A percentile compares a stretch with the other conserved stretches of the same genome.
These are phyloP conservation scores for Herpetotheres cachinnans DNA, from an alignment of 2,113 vertebrate species.

Conservation along the genomic window DNA sequence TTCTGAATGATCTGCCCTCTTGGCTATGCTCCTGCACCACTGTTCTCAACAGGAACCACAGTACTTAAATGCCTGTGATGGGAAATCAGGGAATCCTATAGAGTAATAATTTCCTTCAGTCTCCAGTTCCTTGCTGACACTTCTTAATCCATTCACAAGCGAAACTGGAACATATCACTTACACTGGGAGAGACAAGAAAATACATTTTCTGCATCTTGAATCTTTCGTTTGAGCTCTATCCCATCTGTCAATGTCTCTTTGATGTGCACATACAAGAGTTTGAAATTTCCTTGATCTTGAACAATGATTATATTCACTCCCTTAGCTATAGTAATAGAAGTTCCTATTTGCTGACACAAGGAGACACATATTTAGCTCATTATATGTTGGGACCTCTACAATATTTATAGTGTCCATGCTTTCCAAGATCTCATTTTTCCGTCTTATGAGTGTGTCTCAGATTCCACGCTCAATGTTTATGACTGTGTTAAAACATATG, in stretches of 20 bases:
- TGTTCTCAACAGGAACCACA: neutral
- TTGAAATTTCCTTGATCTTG: neutral
- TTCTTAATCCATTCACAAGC: neutral
- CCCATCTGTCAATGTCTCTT: neutral
- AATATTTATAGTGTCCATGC: neutral
- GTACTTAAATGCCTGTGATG: neutral
- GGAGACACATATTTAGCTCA: neutral
- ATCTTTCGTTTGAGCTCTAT: neutral
- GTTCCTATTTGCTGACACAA: neutral
- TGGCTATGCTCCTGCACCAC: neutral
- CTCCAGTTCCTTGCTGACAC: neutral
- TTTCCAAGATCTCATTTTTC: neutral
- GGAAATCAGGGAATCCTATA: neutral
- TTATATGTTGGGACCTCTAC: neutral
- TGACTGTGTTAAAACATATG: neutral
- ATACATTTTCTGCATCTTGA: neutral
- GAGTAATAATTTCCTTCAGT: neutral
- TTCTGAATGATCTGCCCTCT: neutral
- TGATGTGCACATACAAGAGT: neutral
- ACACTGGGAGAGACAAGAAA: neutral
- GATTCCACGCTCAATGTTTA: neutral
- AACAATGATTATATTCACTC: neutral
- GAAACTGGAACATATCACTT: neutral
- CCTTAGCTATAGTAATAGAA: neutral
- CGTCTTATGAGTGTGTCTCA: neutral